phyloP scores from a whole-genome alignment of 2,797 vertebrate genomes.

The Gallinago solitaria region DNA sequence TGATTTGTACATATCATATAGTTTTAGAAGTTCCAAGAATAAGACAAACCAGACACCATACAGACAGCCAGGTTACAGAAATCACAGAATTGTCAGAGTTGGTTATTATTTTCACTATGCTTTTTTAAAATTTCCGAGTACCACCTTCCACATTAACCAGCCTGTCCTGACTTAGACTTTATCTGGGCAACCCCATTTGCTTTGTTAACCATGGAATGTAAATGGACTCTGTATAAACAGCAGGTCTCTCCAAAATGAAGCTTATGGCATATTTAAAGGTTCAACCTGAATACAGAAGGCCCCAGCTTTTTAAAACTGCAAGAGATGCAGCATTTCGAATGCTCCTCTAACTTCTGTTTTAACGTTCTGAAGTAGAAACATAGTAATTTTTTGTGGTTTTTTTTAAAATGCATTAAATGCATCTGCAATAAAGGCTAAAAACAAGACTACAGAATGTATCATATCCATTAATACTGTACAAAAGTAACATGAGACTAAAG shows the following conservation, averaged over 20 bases:
- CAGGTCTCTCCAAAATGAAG: background rate
- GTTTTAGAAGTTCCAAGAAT: background rate
- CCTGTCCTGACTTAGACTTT: background rate
- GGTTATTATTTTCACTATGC: background rate
- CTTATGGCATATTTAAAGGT: background rate
- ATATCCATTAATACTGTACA: background rate
- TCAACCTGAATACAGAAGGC: background rate
- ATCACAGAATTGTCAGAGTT: too few species aligned
- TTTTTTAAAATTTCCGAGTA: background rate
- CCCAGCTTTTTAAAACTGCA: background rate
- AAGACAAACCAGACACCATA: background rate
- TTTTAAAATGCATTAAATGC: background rate
- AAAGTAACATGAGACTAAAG: background rate
- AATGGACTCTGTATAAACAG: background rate
- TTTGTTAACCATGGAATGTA: background rate
- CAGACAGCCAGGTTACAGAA: background rate
- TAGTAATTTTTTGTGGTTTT: background rate
- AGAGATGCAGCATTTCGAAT: background rate
- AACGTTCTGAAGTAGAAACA: background rate
- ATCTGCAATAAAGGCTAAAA: background rate
- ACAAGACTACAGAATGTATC: background rate
- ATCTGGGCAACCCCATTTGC: background rate
- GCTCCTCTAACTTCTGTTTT: background rate
- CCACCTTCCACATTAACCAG: background rate
- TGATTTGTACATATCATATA: background rate